Base-by-base conservation (phyloP, 2,888 invertebrate species). In the Mesoligia furuncula region DNA sequence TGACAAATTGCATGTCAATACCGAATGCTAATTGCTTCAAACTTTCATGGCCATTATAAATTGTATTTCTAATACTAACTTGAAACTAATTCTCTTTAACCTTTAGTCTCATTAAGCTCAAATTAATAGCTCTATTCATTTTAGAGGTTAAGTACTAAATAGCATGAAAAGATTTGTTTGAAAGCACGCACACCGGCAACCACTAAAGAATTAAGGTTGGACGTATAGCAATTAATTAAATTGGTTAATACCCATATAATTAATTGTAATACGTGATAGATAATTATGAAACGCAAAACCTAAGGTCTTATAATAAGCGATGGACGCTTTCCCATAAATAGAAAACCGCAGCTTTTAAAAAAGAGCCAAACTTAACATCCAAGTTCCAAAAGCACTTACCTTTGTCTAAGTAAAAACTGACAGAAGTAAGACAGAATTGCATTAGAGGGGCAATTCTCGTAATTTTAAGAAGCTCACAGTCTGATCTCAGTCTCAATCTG, bases 41-140 rank as follows among this genome's bases (percentile, higher is more conserved):
- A 68, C 61, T 66, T 71, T 83, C 88, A 87, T 77, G 88, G 86
- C 68, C 87, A 36, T 45, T 69, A 61, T 73, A 64, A 66, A 87
- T 83, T 80, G 68, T 68, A 65, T 80, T 87, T 80, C 68, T 65
- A 77, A 75, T 73, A 72, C 20, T 17, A 79, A 87, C 54, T 80
- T 81, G 64, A 70, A 81, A 84, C 61, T 65, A 79, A 75, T 83
- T 76, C 48, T 80, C 65, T 82, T 48, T 77, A 73, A 76, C 80
- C 76, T 84, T 71, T 62, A 61, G 57, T 77, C 61, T 72, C 36
- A 51, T 81, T 77, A 65, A 62, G 39, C 57, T 70, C 6, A 62
- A 69, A 84, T 72, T 65, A 79, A 83, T 70, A 69, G 24, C 51
- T 68, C 74, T 51, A 69, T 73, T 84, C 3, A 27, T 68, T 85